Evolutionary conservation across 1,140 invertebrate genomes (phyloP).

Genomic region (Aphaenogaster floridana): DNA sequence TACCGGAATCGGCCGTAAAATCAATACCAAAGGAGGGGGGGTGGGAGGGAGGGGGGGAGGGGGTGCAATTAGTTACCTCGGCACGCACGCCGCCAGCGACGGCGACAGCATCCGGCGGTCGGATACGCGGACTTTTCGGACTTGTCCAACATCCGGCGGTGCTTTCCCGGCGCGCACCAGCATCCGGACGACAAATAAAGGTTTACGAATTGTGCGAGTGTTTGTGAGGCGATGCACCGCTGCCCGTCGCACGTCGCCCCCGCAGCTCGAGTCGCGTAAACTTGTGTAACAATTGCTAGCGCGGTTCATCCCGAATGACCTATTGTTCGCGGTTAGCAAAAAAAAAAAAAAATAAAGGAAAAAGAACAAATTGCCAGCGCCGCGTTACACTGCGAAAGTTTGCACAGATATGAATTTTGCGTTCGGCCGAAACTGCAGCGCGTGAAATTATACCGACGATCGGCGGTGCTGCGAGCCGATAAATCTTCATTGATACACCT

Average conservation of each 20-base stretch:
- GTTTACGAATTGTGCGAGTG: slow-evolving; percentile 18
- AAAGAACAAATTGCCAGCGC: background rate
- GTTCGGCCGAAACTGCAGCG: background rate
- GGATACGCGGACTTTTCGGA: slow-evolving; percentile 72
- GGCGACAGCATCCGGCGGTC: slow-evolving; percentile 71
- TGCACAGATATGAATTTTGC: slow-evolving; percentile 17
- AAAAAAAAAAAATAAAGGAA: background rate
- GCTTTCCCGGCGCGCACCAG: slow-evolving; percentile 19
- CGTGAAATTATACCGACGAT: slow-evolving; percentile 10
- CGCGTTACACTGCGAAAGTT: background rate
- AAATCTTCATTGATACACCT: background rate
- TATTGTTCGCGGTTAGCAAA: slow-evolving; percentile 45
- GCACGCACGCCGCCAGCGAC: slow-evolving; percentile 65
- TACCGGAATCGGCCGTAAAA: slow-evolving; percentile 62
- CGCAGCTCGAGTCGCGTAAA: slow-evolving; percentile 39
- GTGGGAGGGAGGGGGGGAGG: background rate
- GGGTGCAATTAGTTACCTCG: slow-evolving; percentile 70
- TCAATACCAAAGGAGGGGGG: slow-evolving; percentile 56
- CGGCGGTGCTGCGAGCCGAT: background rate
- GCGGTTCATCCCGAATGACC: slow-evolving; percentile 50
- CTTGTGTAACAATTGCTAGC: slow-evolving; percentile 51
- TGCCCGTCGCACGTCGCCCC: background rate
- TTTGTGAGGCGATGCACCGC: slow-evolving; percentile 47
- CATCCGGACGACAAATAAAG: slow-evolving; percentile 63
- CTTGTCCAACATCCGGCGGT: slow-evolving; percentile 71